These are phyloP conservation scores for Phataginus tetradactyla DNA, from an alignment of 2,797 vertebrate species.

Conservation along the genomic window DNA sequence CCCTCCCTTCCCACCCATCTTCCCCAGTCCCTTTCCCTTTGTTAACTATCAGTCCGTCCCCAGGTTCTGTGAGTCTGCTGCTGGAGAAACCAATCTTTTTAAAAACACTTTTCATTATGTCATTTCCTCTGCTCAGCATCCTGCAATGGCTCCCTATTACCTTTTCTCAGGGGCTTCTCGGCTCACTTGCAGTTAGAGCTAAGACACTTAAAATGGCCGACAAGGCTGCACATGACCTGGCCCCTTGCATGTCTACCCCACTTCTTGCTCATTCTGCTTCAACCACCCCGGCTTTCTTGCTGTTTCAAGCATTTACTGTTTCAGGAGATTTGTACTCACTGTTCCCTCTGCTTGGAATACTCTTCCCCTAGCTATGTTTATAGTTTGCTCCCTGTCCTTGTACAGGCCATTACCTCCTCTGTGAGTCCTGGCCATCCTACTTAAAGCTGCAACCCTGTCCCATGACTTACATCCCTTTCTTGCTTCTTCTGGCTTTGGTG, in stretches of 20 bases:
- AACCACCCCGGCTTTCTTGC: conserved; percentile 8
- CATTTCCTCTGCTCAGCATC: background rate
- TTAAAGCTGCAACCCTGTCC: conserved; percentile 8
- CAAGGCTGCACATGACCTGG: background rate
- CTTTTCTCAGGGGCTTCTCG: conserved; percentile 31
- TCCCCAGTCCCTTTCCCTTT: too few species aligned
- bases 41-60: too few species aligned
- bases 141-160: conserved; percentile 38
- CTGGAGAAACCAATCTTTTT: conserved; percentile 1
- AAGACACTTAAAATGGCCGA: conserved; percentile 56
- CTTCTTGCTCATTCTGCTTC: conserved; percentile 33
- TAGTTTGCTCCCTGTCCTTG: conserved; percentile 53
- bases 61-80: too few species aligned
- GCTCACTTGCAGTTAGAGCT: background rate
- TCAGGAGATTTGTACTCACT: background rate
- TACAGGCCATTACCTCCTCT: background rate
- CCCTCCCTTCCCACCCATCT: too few species aligned
- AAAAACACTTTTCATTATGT: conserved; percentile 16
- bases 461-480: background rate
- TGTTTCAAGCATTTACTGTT: conserved; percentile 53
- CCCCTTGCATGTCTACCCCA: background rate
- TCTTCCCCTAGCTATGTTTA: conserved; percentile 48
- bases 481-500: conserved; percentile 11
- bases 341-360: conserved; percentile 51
- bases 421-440: background rate